phyloP scores from a whole-genome alignment of 2,888 invertebrate genomes.

The Conchocele bisecta region DNA sequence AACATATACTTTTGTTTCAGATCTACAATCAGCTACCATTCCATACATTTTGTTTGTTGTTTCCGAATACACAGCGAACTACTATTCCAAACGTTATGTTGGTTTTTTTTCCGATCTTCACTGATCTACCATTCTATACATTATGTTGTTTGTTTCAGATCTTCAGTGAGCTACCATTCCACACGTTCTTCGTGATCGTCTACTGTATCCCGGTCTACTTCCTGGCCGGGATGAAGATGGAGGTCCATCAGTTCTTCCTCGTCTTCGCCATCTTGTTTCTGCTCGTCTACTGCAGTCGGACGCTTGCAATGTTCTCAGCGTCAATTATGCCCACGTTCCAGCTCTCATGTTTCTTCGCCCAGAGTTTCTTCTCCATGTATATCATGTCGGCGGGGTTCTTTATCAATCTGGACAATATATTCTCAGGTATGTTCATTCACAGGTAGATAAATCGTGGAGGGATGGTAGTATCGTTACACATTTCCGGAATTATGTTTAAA shows the following conservation, averaged over 20 bases:
- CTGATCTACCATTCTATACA: no score
- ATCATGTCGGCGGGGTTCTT: constrained; percentile 76
- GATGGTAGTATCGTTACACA: no score
- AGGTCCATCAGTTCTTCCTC: constrained; percentile 65
- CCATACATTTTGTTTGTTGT: no score
- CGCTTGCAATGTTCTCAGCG: constrained; percentile 71
- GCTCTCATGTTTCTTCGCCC: constrained; percentile 70
- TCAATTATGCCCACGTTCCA: constrained; percentile 74
- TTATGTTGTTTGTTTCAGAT: constrained; percentile 67
- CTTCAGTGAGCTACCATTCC: constrained; percentile 75
- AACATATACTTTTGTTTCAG: no score
- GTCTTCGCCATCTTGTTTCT: constrained; percentile 70
- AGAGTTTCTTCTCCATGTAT: constrained; percentile 73
- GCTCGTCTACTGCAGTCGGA: constrained; percentile 70
- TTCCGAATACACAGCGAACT: no score
- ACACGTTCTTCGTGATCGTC: constrained; percentile 68
- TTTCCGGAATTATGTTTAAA: no score
- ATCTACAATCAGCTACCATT: no score
- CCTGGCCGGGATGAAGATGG: constrained; percentile 70
- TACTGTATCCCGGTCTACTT: constrained; percentile 75
- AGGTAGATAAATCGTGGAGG: neutral
- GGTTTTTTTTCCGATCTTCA: no score
- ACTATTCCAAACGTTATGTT: no score
- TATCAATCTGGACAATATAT: constrained; percentile 76
- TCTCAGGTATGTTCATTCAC: constrained; percentile 20